A percentile compares a stretch with the other conserved stretches of the same genome.
Conservation (phyloP, 2,113 vertebrate genomes). For the Hydrolagus affinis region DNA sequence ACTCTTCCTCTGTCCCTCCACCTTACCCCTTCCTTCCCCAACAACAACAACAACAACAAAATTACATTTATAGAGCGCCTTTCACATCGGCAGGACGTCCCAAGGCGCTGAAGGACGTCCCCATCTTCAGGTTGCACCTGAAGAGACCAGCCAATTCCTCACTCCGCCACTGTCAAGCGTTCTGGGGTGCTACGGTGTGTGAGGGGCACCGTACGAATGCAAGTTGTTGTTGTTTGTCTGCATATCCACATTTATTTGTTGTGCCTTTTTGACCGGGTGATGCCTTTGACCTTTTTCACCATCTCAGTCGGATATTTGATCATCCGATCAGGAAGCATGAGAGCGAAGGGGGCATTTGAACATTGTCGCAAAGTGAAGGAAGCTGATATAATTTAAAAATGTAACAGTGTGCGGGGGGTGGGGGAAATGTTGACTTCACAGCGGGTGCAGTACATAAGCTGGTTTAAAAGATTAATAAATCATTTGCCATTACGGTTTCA, state of each 20-base stretch:
- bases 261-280: constrained; percentile 3
- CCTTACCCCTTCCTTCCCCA: too few relatives aligned
- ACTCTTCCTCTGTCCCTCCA: too few relatives aligned
- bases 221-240: neutral
- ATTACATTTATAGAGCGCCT: too few relatives aligned
- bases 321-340: neutral
- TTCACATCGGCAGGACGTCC: too few relatives aligned
- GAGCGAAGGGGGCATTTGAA: neutral
- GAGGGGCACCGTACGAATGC: too few relatives aligned
- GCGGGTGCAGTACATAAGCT: neutral
- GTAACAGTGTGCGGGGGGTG: neutral
- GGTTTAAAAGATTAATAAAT: neutral
- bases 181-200: too few relatives aligned
- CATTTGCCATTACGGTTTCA: neutral
- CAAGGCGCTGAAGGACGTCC: too few relatives aligned
- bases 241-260: neutral
- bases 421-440: neutral
- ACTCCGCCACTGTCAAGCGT: too few relatives aligned
- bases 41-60: too few relatives aligned
- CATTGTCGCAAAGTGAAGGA: neutral
- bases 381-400: neutral
- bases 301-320: constrained; percentile 9
- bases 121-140: too few relatives aligned
- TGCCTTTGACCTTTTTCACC: neutral
- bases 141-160: too few relatives aligned